These are phyloP conservation scores for Scalopus aquaticus DNA, from an alignment of 2,113 vertebrate genomes.

Conservation along the genomic window DNA sequence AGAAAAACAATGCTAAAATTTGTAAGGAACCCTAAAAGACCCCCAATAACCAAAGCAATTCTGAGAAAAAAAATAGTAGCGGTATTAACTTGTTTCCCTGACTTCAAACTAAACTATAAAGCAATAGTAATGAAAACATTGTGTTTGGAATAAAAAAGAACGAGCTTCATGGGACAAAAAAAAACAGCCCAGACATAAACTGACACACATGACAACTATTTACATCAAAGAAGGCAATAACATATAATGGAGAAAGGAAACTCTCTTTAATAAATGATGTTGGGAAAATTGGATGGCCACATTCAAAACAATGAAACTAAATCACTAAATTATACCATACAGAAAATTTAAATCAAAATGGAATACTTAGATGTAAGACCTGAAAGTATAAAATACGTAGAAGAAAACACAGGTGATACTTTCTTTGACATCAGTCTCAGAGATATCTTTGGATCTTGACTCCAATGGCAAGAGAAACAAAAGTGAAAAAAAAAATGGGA, in stretches of 20 bases:
- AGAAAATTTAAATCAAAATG: background rate
- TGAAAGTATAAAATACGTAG: no score
- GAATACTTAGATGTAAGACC: no score
- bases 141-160: background rate
- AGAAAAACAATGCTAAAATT: background rate
- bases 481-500: no score
- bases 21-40: background rate
- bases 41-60: background rate
- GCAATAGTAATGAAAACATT: background rate
- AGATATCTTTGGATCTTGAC: no score
- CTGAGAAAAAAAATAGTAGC: background rate
- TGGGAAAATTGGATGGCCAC: background rate
- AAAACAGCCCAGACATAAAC: background rate
- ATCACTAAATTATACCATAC: background rate
- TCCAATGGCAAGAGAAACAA: no score
- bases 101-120: background rate
- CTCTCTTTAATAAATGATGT: background rate
- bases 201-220: no score
- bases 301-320: background rate
- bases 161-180: background rate
- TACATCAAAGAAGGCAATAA: background rate
- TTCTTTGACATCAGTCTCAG: no score
- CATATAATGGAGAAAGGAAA: background rate
- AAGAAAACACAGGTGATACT: no score
- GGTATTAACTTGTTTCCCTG: background rate